Base-by-base conservation (phyloP, 2,797 vertebrate genomes). In the Acrossocheilus fasciatus region DNA sequence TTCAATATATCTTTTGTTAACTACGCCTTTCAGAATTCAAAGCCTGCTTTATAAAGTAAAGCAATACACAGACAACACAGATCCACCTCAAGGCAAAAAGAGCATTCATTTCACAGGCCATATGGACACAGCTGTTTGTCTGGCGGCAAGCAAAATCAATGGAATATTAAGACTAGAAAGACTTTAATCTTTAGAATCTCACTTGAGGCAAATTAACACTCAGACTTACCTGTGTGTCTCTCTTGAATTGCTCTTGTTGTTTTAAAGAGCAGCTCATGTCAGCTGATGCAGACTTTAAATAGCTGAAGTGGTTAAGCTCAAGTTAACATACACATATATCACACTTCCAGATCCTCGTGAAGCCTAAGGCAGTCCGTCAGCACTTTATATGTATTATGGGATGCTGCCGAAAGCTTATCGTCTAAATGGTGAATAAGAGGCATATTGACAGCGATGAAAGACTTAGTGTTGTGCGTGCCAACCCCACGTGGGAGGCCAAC, bases 391-490 rank as follows among this genome's bases (percentile, higher is more conserved):
- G 64, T 86, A 41, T 82, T 82, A 85, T 87, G 74, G 57, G 76
- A 81, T 75, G 79, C 70, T 85, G 88, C 75, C 78, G 54, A 81
- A 86, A 88, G 86, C 88, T 86, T 90, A 87, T 86, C 41, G 17
- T 81, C 80, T 76, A 68, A 64, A 79, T 68, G 81, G 82, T 88
- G 68, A 90, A 89, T 87, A 88, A 86, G 36, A 88, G 88, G 47
- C 82, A 89, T 87, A 89, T 90, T 89, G 86, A 88, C 82, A 74
- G 68, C 11, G 86, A 84, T 89, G 86, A 89, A 89, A 91, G 88
- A 90, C 62, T 52, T 59, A 54, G 81, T n/a, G 62, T 50, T 79
- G 69, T 73, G 52, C 62, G 39, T 76, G 81, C 87, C 57, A 47
- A 41, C 76, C 85, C 36, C 68, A 83, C 43, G 73, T 87, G 86